A percentile compares a stretch with the other conserved stretches of the same genome.
Conservation (phyloP, 2,888 invertebrate species). For the Choristoneura rosaceana region DNA sequence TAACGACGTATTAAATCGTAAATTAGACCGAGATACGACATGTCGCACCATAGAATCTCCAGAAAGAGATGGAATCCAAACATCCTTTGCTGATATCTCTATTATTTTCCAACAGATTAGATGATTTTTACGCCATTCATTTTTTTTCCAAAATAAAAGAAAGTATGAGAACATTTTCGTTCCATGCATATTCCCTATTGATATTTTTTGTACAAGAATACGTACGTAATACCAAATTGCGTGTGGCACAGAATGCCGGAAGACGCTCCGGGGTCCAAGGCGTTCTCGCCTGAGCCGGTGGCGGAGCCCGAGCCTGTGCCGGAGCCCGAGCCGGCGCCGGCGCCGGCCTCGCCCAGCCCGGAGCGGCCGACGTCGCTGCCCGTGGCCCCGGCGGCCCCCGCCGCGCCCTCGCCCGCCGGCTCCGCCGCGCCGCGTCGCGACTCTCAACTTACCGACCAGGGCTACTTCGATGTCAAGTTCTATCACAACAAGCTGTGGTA, state of each 20-base stretch:
- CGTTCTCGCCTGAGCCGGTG: constrained; percentile 24
- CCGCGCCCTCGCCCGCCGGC: constrained; percentile 50
- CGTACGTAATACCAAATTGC: too few species aligned
- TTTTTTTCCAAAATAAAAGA: too few species aligned
- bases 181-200: too few species aligned
- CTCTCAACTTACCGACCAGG: constrained; percentile 86
- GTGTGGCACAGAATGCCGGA: constrained; percentile 20
- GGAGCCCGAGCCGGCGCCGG: constrained; percentile 20
- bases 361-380: constrained; percentile 55
- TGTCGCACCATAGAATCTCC: too few species aligned
- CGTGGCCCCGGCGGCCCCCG: constrained; percentile 47
- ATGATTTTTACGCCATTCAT: too few species aligned
- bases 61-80: too few species aligned
- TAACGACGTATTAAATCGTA: too few species aligned
- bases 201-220: too few species aligned
- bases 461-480: constrained; percentile 91
- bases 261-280: constrained; percentile 6
- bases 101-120: too few species aligned
- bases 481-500: constrained; percentile 93
- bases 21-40: too few species aligned
- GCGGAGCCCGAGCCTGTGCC: constrained; percentile 20
- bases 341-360: constrained; percentile 45
- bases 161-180: too few species aligned
- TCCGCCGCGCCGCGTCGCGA: constrained; percentile 55
- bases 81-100: too few species aligned